A percentile compares a stretch with the other conserved stretches of the same genome.
Conservation (phyloP, 2,797 vertebrate genomes). For the Antennarius maculatus region DNA sequence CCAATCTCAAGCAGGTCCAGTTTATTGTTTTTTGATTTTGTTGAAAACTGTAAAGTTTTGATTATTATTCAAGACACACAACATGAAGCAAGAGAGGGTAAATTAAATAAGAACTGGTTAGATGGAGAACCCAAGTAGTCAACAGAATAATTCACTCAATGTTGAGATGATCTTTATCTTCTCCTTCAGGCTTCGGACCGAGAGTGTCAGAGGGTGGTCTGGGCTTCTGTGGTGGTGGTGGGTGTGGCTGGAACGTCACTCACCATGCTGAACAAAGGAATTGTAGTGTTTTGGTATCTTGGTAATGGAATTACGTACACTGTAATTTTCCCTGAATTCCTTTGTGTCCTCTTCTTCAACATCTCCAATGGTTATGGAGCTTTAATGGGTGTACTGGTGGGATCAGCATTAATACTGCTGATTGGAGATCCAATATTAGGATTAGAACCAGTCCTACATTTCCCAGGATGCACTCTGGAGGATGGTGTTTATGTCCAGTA, state of each 20-base stretch:
- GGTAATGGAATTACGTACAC: neutral
- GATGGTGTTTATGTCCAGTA: slow-evolving; percentile 55
- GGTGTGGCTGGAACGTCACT: slow-evolving; percentile 1
- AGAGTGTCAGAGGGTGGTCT: slow-evolving; percentile 8
- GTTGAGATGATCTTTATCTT: neutral
- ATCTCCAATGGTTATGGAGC: neutral
- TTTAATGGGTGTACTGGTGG: neutral
- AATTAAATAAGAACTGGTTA: too few species aligned
- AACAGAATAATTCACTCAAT: too few species aligned
- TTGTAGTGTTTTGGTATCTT: neutral
- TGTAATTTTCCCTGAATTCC: neutral
- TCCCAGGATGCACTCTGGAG: too few species aligned
- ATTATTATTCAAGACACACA: too few species aligned
- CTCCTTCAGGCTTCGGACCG: slow-evolving; percentile 5
- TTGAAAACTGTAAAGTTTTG: too few species aligned
- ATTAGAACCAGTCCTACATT: slow-evolving; percentile 34
- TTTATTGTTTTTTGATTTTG: too few species aligned
- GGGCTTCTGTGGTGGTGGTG: neutral
- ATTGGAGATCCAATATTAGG: slow-evolving; percentile 24
- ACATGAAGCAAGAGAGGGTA: too few species aligned
- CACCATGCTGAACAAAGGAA: neutral
- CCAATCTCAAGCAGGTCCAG: too few species aligned
- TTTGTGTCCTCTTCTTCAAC: neutral
- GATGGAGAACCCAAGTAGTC: too few species aligned
- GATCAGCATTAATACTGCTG: neutral